phyloP scores from a whole-genome alignment of 2,797 vertebrate species.

The Trachurus trachurus region DNA sequence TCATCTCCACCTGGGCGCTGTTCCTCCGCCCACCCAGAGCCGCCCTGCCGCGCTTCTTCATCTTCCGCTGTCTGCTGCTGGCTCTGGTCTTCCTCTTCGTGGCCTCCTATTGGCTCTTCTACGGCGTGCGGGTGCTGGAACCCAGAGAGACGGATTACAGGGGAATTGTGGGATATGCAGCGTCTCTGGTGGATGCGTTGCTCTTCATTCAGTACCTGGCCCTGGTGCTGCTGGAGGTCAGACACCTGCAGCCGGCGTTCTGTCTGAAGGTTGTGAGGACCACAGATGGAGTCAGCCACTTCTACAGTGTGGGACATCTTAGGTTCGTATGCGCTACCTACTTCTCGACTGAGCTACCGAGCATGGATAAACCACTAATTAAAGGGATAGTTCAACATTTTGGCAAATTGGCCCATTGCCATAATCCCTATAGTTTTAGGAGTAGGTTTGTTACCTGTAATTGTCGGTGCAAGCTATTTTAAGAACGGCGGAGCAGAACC shows the following conservation, averaged over 20 bases:
- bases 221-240: conserved; percentile 90
- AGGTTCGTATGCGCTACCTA: conserved; percentile 76
- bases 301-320: conserved; percentile 93
- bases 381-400: too few species aligned
- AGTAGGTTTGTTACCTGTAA: too few species aligned
- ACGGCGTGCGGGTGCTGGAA: conserved; percentile 91
- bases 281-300: conserved; percentile 90
- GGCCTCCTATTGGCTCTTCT: conserved; percentile 95
- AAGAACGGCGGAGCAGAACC: too few species aligned
- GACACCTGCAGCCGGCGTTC: conserved; percentile 92
- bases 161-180: conserved; percentile 91
- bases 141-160: conserved; percentile 89
- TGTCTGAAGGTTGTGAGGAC: conserved; percentile 92
- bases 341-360: too few species aligned
- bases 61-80: conserved; percentile 91
- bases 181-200: conserved; percentile 91
- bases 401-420: too few species aligned
- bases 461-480: too few species aligned
- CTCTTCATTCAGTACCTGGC: conserved; percentile 94
- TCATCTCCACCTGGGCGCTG: conserved; percentile 93
- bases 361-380: too few species aligned
- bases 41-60: conserved; percentile 89
- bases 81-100: conserved; percentile 92
- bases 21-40: conserved; percentile 91
- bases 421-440: too few species aligned